These are phyloP conservation scores for Oikopleura dioica DNA, from an alignment of 23 tunicate species.

Conservation along the genomic window DNA sequence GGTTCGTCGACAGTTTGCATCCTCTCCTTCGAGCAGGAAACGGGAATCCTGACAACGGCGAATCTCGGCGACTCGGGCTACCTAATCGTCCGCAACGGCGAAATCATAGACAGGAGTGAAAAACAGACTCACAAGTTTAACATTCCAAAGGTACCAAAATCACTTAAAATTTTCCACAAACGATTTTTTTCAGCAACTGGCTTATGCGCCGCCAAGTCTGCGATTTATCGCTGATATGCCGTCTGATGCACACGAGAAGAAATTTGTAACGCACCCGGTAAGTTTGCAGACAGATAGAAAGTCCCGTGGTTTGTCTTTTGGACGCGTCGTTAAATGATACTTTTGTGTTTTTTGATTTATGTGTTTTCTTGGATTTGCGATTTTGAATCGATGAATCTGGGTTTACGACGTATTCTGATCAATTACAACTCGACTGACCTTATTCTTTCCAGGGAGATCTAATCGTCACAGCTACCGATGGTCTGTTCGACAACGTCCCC, in stretches of 20 bases:
- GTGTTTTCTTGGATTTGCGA: too few relatives aligned
- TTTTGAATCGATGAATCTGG: too few relatives aligned
- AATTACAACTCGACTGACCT: too few relatives aligned
- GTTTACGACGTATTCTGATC: too few relatives aligned
- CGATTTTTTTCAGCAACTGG: slow-evolving; percentile 53
- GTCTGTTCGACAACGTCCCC: slow-evolving; percentile 82
- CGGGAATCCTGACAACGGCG: slow-evolving; percentile 76
- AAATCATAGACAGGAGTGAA: slow-evolving; percentile 56
- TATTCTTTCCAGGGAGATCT: slow-evolving; percentile 34
- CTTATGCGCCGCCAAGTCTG: slow-evolving; percentile 37
- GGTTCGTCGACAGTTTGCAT: slow-evolving; percentile 98
- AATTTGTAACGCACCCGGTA: too few relatives aligned
- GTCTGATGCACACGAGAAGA: slow-evolving; percentile 10
- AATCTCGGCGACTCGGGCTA: slow-evolving; percentile 94
- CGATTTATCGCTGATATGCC: slow-evolving; percentile 1
- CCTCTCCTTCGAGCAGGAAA: slow-evolving; percentile 40
- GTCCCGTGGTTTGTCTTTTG: too few relatives aligned
- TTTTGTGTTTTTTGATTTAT: too few relatives aligned
- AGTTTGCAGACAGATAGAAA: too few relatives aligned
- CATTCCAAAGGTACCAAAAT: slow-evolving; percentile 25
- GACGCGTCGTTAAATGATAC: too few relatives aligned
- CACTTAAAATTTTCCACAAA: too few relatives aligned
- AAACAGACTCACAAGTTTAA: slow-evolving; percentile 87
- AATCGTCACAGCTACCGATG: slow-evolving; percentile 91
- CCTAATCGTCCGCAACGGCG: slow-evolving; percentile 68